Evolutionary conservation across 2,797 vertebrate species (phyloP).

Genomic region (Galago senegalensis): DNA sequence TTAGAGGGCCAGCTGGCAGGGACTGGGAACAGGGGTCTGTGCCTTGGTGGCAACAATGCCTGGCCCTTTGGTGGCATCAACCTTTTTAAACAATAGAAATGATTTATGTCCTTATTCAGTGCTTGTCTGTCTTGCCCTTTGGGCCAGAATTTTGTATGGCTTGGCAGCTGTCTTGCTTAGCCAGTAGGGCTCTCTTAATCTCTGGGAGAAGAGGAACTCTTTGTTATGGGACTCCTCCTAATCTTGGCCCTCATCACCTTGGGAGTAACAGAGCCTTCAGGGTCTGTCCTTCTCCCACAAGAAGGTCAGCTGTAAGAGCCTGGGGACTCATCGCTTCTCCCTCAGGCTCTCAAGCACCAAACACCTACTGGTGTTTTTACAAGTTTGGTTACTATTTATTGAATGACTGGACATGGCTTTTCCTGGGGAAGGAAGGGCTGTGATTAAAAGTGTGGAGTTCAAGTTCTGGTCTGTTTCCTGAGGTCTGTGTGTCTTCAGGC

Average conservation of each 20-base stretch:
- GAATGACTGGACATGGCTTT: not conserved
- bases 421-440: not conserved
- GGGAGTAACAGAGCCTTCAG: not conserved
- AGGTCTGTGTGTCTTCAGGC: not conserved
- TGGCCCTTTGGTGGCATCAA: not conserved
- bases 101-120: not conserved
- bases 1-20: not conserved
- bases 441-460: not conserved
- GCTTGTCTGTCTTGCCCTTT: not conserved
- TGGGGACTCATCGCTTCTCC: not conserved
- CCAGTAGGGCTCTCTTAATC: not conserved
- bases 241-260: not conserved
- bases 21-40: not conserved
- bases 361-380: not conserved
- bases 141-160: not conserved
- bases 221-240: not conserved
- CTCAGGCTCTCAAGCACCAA: not conserved
- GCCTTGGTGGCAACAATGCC: not conserved
- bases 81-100: not conserved
- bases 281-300: not conserved
- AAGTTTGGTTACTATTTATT: not conserved
- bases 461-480: not conserved
- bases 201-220: not conserved
- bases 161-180: not conserved
- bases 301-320: not conserved